Conservation (phyloP, 2,888 invertebrate genomes). For the Busseola fusca region DNA sequence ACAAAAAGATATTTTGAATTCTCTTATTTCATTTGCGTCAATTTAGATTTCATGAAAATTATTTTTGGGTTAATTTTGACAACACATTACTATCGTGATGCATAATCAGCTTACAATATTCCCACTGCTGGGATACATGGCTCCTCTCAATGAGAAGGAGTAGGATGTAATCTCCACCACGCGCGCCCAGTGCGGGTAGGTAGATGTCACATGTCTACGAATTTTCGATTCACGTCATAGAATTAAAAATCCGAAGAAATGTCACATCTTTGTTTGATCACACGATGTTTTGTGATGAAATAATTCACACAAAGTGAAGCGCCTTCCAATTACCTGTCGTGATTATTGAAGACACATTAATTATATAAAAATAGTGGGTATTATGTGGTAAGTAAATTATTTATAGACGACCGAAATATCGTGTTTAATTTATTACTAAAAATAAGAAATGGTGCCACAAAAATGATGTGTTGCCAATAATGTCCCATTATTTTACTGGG, state of each 20-base stretch:
- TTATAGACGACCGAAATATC: not conserved
- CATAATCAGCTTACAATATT: not conserved
- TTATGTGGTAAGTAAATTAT: not conserved
- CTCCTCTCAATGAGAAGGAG: not conserved
- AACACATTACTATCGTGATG: not conserved
- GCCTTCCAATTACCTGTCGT: no score
- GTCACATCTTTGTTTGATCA: no score
- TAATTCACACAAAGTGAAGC: not conserved
- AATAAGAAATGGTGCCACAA: not conserved
- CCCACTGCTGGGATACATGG: not conserved
- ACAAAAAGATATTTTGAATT: slow-evolving; percentile 76
- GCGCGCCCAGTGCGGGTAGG: not conserved
- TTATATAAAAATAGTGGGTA: slow-evolving; percentile 3
- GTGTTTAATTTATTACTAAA: no score
- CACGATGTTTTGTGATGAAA: not conserved
- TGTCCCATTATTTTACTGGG: not conserved
- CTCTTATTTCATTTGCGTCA: slow-evolving; percentile 52
- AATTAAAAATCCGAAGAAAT: no score
- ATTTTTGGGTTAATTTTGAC: not conserved
- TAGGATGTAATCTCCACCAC: not conserved
- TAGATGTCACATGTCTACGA: not conserved
- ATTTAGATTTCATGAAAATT: not conserved
- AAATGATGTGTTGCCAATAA: slow-evolving; percentile 3
- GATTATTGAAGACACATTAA: not conserved
- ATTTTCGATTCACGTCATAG: not conserved